These are phyloP conservation scores for Spheniscus mendiculus DNA, from an alignment of 2,113 vertebrate species.

Conservation along the genomic window DNA sequence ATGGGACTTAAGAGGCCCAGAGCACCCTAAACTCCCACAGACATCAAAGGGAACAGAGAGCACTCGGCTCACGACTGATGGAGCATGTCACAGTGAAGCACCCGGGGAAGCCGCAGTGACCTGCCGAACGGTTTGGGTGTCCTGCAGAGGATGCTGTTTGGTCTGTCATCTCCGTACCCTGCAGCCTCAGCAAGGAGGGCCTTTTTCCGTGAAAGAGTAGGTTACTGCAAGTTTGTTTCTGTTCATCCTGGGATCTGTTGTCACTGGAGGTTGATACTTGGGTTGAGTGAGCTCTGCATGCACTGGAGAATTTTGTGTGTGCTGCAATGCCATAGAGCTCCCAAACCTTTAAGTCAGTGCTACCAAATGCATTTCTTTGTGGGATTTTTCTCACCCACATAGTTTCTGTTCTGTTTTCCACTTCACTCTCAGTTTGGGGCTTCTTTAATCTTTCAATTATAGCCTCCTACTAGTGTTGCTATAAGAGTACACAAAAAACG, in stretches of 20 bases:
- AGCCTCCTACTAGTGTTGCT: not conserved
- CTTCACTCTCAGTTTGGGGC: not conserved
- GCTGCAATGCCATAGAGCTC: not conserved
- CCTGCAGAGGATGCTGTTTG: not conserved
- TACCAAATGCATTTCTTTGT: not conserved
- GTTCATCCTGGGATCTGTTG: not conserved
- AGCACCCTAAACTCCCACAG: not conserved
- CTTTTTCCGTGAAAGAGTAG: not conserved
- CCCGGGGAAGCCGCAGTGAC: not conserved
- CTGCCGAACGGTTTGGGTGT: not conserved
- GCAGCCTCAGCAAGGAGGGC: not conserved
- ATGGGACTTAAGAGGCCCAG: not conserved
- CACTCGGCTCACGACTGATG: rapidly evolving
- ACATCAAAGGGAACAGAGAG: not conserved
- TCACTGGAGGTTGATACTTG: not conserved
- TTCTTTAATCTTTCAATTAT: not conserved
- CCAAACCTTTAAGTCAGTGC: not conserved
- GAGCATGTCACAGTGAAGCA: not conserved
- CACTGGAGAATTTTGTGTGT: rapidly evolving
- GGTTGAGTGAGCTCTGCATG: not conserved
- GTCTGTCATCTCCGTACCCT: not conserved
- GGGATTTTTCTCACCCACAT: not conserved
- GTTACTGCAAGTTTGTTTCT: not conserved
- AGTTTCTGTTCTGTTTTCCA: not conserved
- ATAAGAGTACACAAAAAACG: rapidly evolving